Conservation (phyloP, 2,888 invertebrate genomes). For the Drosophila ezoana region DNA sequence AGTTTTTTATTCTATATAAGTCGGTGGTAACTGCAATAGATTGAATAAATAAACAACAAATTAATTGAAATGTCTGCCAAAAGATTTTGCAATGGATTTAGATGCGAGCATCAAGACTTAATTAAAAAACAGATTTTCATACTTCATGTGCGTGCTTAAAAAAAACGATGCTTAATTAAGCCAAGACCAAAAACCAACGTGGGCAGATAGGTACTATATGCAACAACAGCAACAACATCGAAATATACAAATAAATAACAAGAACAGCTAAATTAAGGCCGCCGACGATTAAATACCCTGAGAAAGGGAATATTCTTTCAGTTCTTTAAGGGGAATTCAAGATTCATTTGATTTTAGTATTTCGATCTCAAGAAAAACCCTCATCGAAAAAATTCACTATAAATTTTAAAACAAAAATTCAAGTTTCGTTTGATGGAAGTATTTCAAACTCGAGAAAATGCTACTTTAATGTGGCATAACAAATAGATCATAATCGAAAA, state of each 20-base stretch:
- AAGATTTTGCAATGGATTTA: slow-evolving; percentile 36
- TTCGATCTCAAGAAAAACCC: slow-evolving; percentile 3
- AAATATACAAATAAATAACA: not conserved
- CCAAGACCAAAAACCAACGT: slow-evolving; percentile 37
- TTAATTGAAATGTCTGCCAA: slow-evolving; percentile 34
- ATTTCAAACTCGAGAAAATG: not conserved
- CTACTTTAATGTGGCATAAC: too few species aligned
- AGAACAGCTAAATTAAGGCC: not conserved
- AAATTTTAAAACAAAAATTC: not conserved
- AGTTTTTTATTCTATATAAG: slow-evolving; percentile 56
- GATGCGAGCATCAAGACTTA: slow-evolving; percentile 16
- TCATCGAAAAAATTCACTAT: not conserved
- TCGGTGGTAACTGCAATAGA: slow-evolving; percentile 73
- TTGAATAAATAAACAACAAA: not conserved
- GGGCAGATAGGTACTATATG: slow-evolving; percentile 33
- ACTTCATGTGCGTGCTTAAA: slow-evolving; percentile 37
- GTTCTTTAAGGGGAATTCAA: not conserved
- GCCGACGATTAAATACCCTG: slow-evolving; percentile 8
- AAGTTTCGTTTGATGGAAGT: not conserved
- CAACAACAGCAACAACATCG: not conserved
- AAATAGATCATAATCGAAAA: too few species aligned
- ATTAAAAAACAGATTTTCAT: slow-evolving; percentile 63
- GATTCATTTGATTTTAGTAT: not conserved
- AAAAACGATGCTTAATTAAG: slow-evolving; percentile 52
- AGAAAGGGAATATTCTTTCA: not conserved